Evolutionary conservation across 2,888 invertebrate species (phyloP), one percentile per base, ranked within the genome.

Genomic region (Exephanes ischioxanthus): DNA sequence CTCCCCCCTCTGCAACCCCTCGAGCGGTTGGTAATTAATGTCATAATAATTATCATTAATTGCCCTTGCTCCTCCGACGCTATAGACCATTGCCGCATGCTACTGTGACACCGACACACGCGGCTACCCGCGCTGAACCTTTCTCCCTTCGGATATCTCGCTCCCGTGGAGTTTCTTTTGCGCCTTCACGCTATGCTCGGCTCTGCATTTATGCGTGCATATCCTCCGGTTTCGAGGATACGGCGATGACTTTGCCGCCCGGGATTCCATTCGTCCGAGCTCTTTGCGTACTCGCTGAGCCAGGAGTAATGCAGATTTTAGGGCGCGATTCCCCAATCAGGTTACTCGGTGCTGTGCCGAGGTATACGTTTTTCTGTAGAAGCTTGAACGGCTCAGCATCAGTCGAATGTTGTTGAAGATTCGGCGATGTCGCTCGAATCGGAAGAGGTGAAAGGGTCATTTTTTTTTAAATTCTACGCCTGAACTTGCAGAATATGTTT

Each of bases 11-110:
- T 33, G 22, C 58, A 61, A 19, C 70, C 66, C 71, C 58, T 71
- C 66, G 67, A 78, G 67, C 58, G 66, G 37, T 70, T 83, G 70
- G 80, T 85, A 87, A 87, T 87, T 87, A 84, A 87, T 85, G 87
- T 87, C 87, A 84, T 85, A 86, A 86, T 88, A 88, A 89, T 89
- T 89, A 88, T 87, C 87, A 87, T 88, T 87, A 87, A 88, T 89
- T 89, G 84, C 85, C 85, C 80, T 72, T 72, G 73, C 71, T 61
- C 81, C 79, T 66, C 48, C 72, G 22, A 71, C 66, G 63, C 76
- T 61, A 51, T 55, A 63, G 63, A 51, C 33, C 76, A 53, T 66
- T 51, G 51, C 53, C 53, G 33, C 33, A 63, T 33, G 16, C 76
- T 75, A 41, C 48, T 63, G 48, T 19, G 16, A 30, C 63, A 63